Conservation (phyloP, 2,113 vertebrate genomes). For the Fukomys damarensis region DNA sequence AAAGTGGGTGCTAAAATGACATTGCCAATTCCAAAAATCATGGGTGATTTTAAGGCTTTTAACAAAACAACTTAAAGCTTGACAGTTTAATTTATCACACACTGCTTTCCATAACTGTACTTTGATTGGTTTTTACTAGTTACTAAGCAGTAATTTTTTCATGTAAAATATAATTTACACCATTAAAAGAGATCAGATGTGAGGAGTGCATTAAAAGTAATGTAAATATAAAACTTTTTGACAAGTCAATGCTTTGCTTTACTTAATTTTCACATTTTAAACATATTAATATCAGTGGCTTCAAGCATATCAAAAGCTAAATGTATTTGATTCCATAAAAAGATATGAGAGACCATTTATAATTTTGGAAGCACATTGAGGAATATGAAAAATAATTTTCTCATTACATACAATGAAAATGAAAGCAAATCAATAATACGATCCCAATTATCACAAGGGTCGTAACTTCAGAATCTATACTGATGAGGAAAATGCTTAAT, state of each 20-base stretch:
- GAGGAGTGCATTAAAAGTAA: neutral
- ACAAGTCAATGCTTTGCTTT: constrained; percentile 6
- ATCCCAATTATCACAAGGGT: constrained; percentile 18
- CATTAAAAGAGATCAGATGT: constrained; percentile 54
- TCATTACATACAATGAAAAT: constrained; percentile 49
- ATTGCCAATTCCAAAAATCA: constrained; percentile 57
- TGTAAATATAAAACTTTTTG: constrained; percentile 50
- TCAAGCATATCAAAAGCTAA: constrained; percentile 41
- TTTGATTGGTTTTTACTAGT: constrained; percentile 59
- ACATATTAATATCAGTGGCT: constrained; percentile 35
- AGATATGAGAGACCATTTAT: constrained; percentile 2
- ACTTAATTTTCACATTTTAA: constrained; percentile 69
- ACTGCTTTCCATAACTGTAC: constrained; percentile 41
- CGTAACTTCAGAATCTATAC: neutral
- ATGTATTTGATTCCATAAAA: constrained; percentile 49
- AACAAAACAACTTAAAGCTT: constrained; percentile 72
- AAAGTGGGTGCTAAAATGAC: constrained; percentile 60
- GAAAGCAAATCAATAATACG: constrained; percentile 42
- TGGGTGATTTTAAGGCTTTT: constrained; percentile 74
- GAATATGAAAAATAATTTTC: constrained; percentile 47
- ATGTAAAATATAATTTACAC: constrained; percentile 53
- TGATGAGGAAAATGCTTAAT: constrained; percentile 20
- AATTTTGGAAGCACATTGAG: constrained; percentile 38
- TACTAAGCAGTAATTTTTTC: constrained; percentile 11
- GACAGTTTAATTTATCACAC: constrained; percentile 57